Evolutionary conservation across 2,888 invertebrate genomes (phyloP).

Genomic region (Leptinotarsa peninsularis): DNA sequence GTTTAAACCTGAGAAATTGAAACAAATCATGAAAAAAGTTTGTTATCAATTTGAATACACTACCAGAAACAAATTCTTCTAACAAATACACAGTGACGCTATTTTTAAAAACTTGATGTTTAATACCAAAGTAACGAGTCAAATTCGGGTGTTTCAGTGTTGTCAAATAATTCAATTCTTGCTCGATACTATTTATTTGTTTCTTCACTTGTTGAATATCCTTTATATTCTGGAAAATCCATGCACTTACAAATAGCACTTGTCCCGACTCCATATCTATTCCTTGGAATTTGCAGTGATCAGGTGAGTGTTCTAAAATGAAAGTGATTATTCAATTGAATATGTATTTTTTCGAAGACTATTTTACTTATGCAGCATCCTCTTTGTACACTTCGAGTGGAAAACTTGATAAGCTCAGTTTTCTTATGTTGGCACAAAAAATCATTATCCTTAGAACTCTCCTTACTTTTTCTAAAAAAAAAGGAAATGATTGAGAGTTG

Average conservation of each 20-base stretch:
- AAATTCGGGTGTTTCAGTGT: conserved; percentile 79
- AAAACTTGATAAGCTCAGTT: conserved; percentile 70
- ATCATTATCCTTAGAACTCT: conserved; percentile 71
- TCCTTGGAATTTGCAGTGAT: conserved; percentile 80
- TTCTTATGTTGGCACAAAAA: conserved; percentile 70
- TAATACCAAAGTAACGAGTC: conserved; percentile 81
- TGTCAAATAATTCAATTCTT: conserved; percentile 80
- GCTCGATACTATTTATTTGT: conserved; percentile 78
- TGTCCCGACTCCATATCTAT: conserved; percentile 82
- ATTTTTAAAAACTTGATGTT: conserved; percentile 72
- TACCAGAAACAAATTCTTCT: conserved; percentile 75
- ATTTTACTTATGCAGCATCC: conserved; percentile 80
- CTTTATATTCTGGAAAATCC: conserved; percentile 71
- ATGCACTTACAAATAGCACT: conserved; percentile 80
- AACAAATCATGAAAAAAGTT: background rate
- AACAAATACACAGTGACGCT: conserved; percentile 76
- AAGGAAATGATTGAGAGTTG: conserved; percentile 1
- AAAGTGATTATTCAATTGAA: background rate
- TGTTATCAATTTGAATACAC: conserved; percentile 6
- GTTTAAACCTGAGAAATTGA: conserved; percentile 55
- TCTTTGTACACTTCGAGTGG: conserved; percentile 74
- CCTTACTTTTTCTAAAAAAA: conserved; percentile 50
- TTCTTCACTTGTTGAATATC: conserved; percentile 61
- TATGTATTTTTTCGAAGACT: background rate
- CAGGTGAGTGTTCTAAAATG: conserved; percentile 76